Base-by-base conservation (phyloP, 2,888 invertebrate species). In the Liopterus haemorrhoidalis region DNA sequence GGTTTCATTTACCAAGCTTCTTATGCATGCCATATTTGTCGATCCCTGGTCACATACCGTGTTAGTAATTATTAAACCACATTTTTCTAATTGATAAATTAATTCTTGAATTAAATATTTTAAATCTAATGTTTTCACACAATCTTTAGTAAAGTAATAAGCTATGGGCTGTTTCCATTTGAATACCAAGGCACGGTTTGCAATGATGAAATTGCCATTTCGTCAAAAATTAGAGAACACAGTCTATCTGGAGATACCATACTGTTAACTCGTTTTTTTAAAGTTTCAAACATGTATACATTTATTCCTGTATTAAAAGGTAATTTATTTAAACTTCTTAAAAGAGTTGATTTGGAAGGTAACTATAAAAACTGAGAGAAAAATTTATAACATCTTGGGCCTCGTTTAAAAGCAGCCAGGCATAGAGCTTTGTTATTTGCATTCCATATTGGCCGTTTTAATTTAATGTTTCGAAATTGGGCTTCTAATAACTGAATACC, bases 271-370 rank as follows among this genome's bases (percentile, higher is more conserved):
- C n/a, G n/a, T n/a, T n/a, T n/a, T n/a, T n/a, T n/a, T n/a, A n/a
- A n/a, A n/a, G n/a, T n/a, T n/a, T 30, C 31, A 5, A 30, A 6
- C 4, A 41, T 6, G 8, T 33, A 11, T 12, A 12, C 15, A 33
- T 46, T 46, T 33, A 46, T 35, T 5, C 46, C 41, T 35, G 41
- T 24, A 5, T 42, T 22, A 41, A 46, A 46, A 9, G 33, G 46
- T 16, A 46, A 16, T 15, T 24, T 42, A 25, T 33, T 27, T 24
- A 42, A 27, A 35, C 41, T 20, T 5, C 19, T 6, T 14, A 30
- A 8, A 19, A 46, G 27, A 5, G 41, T 21, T 14, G 20, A 12
- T 27, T 32, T 19, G 2, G 41, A 41, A n/a, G 41, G 41, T 12
- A 41, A 20, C 20, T n/a, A 12, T n/a, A 46, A 33, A 36, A 33